Evolutionary conservation across 1,140 invertebrate genomes (phyloP).

Genomic region (Anthonomus grandis): DNA sequence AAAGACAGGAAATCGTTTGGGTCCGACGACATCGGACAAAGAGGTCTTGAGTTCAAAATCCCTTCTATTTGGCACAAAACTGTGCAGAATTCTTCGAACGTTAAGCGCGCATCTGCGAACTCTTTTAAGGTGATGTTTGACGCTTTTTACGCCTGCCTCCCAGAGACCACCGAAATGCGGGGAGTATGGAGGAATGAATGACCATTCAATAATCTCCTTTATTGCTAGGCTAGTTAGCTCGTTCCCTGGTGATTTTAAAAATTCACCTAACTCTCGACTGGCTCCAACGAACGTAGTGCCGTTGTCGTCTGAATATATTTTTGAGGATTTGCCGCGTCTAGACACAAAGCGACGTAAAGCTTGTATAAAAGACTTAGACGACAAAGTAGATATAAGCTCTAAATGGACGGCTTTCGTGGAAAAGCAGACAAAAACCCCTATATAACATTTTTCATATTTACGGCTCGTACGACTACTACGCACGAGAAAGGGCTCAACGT

Average conservation of each 20-base stretch:
- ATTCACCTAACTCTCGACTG: slow-evolving; percentile 8
- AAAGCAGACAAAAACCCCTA: slow-evolving; percentile 5
- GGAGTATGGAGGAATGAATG: slow-evolving; percentile 29
- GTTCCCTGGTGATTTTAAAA: not conserved
- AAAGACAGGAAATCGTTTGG: no score
- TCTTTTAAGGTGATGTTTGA: slow-evolving; percentile 23
- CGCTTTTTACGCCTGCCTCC: slow-evolving; percentile 12
- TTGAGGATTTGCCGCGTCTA: not conserved
- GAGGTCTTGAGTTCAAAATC: no score
- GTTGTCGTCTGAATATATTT: slow-evolving; percentile 28
- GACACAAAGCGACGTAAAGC: slow-evolving; percentile 34
- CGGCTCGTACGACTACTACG: not conserved
- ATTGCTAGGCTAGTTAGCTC: not conserved
- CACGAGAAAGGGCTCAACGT: not conserved
- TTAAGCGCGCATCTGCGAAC: slow-evolving; percentile 1
- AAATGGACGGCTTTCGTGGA: slow-evolving; percentile 38
- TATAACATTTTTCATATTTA: not conserved
- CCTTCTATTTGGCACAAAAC: slow-evolving; percentile 3
- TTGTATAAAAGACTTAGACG: slow-evolving; percentile 35
- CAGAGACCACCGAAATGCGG: slow-evolving; percentile 31
- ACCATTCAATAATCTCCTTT: slow-evolving; percentile 26
- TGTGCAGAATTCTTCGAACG: slow-evolving; percentile 5
- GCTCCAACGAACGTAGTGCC: slow-evolving; percentile 21
- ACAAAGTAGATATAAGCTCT: slow-evolving; percentile 33
- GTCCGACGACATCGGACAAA: no score